Base-by-base conservation (phyloP, 2,113 vertebrate genomes). In the Antennarius striatus region DNA sequence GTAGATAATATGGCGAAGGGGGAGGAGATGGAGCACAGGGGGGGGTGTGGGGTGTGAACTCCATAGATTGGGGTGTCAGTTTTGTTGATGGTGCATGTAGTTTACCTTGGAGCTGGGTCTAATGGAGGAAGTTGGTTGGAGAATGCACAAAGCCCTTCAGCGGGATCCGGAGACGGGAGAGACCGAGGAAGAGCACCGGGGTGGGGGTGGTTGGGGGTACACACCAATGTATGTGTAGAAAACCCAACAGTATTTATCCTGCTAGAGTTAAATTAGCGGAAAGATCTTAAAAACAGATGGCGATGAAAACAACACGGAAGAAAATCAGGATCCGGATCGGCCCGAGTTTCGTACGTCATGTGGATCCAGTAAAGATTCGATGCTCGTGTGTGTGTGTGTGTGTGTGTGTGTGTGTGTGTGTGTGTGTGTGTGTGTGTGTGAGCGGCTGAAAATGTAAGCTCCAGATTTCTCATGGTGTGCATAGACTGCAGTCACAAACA, bases 21-120 rank as follows among this genome's bases (percentile, higher is more conserved):
- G 63, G 75, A 1, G 78, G 92, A 36, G 32, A 7, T 5, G 32
- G 32, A 36, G 32, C 1, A 3, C 5, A 3, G 32, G 32, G 91
- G 68, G 77, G 28, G 67, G n/a, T n/a, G n/a, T n/a, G 75, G 85
- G 91, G 94, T 95, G 93, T 96, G 95, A 96, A 96, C 96, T 93
- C 94, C 92, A 87, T 93, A 95, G 94, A 96, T 95, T 93, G 95
- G 95, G 91, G 92, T 96, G 95, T 96, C 95, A 96, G 92, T 94
- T 95, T 96, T 96, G 94, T 97, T 96, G 96, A 98, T 96, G 95
- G 96, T 93, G 95, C 95, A 92, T 95, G 94, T 95, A 95, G 95
- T 96, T 97, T 98, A 97, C 95, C 95, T 96, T 96, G 95, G 94
- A 95, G 93, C 91, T 85, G 70, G 63, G 83, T 88, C 93, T 96